A percentile compares a stretch with the other conserved stretches of the same genome.
Conservation (phyloP, 2,888 invertebrate species). For the Machimus rusticus region DNA sequence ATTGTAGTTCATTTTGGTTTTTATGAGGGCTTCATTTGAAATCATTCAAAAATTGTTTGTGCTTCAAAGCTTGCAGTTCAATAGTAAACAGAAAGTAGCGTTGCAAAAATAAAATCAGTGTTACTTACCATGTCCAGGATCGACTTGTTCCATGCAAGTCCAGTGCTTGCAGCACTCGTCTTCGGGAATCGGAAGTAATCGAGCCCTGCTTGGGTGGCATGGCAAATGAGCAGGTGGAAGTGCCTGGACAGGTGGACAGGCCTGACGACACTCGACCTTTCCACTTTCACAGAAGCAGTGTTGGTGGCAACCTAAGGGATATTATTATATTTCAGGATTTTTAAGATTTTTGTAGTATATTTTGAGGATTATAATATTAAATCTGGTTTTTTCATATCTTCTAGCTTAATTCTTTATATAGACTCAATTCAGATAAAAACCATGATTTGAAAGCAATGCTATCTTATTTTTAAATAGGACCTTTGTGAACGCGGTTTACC, state of each 20-base stretch:
- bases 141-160: constrained; percentile 64
- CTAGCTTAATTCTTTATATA: background rate
- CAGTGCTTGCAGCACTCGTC: constrained; percentile 88
- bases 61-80: background rate
- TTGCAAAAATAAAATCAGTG: background rate
- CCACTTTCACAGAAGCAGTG: constrained; percentile 89
- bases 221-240: constrained; percentile 77
- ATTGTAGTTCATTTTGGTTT: background rate
- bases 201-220: constrained; percentile 74
- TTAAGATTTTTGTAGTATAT: too few species aligned
- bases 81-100: background rate
- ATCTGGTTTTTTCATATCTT: background rate
- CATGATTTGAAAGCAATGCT: background rate
- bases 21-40: background rate
- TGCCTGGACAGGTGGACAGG: constrained; percentile 80
- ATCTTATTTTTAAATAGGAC: background rate
- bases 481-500: constrained; percentile 51
- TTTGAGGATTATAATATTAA: background rate
- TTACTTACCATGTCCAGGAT: background rate
- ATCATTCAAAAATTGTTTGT: background rate
- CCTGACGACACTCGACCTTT: constrained; percentile 82
- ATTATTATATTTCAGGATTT: background rate
- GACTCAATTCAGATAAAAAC: background rate
- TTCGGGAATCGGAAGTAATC: constrained; percentile 71
- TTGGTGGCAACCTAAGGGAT: constrained; percentile 75